Evolutionary conservation across 2,888 invertebrate species (phyloP).

Genomic region (Polietes domitor): DNA sequence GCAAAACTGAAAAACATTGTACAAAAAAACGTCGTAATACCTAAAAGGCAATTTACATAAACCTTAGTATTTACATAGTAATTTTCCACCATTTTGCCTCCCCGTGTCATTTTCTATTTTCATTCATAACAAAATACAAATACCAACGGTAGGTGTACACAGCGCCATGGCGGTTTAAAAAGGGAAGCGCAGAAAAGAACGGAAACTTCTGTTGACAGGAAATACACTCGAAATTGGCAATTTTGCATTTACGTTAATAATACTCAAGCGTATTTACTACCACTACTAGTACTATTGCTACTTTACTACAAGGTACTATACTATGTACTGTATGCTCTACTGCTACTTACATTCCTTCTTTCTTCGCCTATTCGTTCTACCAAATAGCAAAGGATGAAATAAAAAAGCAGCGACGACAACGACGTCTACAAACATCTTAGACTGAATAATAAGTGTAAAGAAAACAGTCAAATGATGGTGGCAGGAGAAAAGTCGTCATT

Average conservation of each 20-base stretch:
- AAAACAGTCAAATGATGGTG: constrained; percentile 27
- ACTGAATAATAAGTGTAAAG: constrained; percentile 39
- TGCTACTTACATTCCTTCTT: constrained; percentile 55
- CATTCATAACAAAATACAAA: constrained; percentile 40
- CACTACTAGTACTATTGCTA: constrained; percentile 56
- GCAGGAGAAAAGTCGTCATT: constrained; percentile 12
- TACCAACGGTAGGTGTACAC: background rate
- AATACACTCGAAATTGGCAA: constrained; percentile 81
- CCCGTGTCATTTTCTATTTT: constrained; percentile 38
- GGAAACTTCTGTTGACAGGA: constrained; percentile 80
- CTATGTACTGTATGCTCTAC: constrained; percentile 21
- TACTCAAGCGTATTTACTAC: constrained; percentile 80
- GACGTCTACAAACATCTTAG: constrained; percentile 40
- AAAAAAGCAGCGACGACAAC: background rate
- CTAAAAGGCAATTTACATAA: constrained; percentile 59
- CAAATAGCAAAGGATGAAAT: constrained; percentile 41
- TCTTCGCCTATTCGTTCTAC: constrained; percentile 36
- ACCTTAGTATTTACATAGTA: constrained; percentile 59
- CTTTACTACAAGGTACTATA: constrained; percentile 30
- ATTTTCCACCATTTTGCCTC: constrained; percentile 59
- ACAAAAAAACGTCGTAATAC: constrained; percentile 36
- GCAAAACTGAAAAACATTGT: background rate
- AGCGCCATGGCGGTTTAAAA: constrained; percentile 12
- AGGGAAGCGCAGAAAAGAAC: constrained; percentile 63
- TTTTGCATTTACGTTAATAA: constrained; percentile 81